Conservation (phyloP, 2,797 vertebrate genomes). For the Liparis tanakae region DNA sequence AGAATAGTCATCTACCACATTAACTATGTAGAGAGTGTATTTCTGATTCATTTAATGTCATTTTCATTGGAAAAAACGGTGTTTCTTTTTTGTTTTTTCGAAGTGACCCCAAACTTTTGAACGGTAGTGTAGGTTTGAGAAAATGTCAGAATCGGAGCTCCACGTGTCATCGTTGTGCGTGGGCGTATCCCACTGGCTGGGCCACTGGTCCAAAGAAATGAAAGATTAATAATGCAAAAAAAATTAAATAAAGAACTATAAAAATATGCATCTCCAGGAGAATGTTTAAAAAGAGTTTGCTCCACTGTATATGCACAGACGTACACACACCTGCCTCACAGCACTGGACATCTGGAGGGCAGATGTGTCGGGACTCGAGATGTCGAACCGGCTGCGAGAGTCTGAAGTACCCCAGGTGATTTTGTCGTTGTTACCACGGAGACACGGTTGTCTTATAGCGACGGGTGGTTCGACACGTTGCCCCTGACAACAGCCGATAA, state of each 20-base stretch:
- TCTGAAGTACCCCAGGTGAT: constrained; percentile 69
- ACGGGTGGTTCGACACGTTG: constrained; percentile 46
- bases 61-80: too few relatives aligned
- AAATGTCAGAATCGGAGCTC: constrained; percentile 23
- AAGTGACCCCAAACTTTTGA: too few relatives aligned
- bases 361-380: constrained; percentile 63
- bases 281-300: constrained; percentile 39
- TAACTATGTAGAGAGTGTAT: too few relatives aligned
- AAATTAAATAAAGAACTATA: constrained; percentile 1
- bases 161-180: constrained; percentile 30
- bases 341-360: constrained; percentile 76
- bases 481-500: constrained; percentile 44
- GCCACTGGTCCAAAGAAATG: not conserved
- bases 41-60: too few relatives aligned
- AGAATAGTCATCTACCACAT: too few relatives aligned
- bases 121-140: too few relatives aligned
- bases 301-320: constrained; percentile 35
- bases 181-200: constrained; percentile 18
- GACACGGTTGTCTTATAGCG: constrained; percentile 32
- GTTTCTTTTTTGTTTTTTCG: too few relatives aligned
- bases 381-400: constrained; percentile 62
- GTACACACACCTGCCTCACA: constrained; percentile 61
- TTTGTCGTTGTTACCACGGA: constrained; percentile 37
- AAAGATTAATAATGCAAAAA: not conserved
- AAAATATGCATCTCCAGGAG: constrained; percentile 28